phyloP scores from a whole-genome alignment of 2,797 vertebrate species.

The Diplodus sargus region DNA sequence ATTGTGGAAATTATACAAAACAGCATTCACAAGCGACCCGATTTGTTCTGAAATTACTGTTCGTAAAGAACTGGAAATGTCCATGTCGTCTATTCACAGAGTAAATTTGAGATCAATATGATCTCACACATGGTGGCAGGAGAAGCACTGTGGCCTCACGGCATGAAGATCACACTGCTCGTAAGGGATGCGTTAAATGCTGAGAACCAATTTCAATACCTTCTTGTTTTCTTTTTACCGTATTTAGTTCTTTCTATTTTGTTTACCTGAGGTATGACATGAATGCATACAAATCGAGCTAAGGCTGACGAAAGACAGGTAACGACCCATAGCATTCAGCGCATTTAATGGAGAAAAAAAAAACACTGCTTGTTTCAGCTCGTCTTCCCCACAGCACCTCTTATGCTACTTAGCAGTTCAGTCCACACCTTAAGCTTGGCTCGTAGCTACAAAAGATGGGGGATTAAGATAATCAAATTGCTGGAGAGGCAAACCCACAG shows the following conservation, averaged over 20 bases:
- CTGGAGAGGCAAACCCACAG: constrained; percentile 40
- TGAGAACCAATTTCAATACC: too few species aligned
- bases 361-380: not conserved
- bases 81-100: constrained; percentile 1
- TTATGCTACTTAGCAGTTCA: constrained; percentile 54
- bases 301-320: not conserved
- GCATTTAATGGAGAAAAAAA: constrained; percentile 1
- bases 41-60: constrained; percentile 14
- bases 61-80: not conserved
- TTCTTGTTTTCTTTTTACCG: not conserved
- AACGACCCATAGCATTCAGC: not conserved
- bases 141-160: too few species aligned
- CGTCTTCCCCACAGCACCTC: constrained; percentile 16
- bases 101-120: not conserved
- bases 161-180: too few species aligned
- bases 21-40: not conserved
- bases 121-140: not conserved
- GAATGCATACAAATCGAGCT: not conserved
- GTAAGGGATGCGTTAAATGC: too few species aligned
- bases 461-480: constrained; percentile 67
- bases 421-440: constrained; percentile 48
- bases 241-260: not conserved
- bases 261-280: not conserved
- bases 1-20: not conserved
- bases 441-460: constrained; percentile 55